Evolutionary conservation across 2,888 invertebrate species (phyloP).

Genomic region (Ceraclea dissimilis): DNA sequence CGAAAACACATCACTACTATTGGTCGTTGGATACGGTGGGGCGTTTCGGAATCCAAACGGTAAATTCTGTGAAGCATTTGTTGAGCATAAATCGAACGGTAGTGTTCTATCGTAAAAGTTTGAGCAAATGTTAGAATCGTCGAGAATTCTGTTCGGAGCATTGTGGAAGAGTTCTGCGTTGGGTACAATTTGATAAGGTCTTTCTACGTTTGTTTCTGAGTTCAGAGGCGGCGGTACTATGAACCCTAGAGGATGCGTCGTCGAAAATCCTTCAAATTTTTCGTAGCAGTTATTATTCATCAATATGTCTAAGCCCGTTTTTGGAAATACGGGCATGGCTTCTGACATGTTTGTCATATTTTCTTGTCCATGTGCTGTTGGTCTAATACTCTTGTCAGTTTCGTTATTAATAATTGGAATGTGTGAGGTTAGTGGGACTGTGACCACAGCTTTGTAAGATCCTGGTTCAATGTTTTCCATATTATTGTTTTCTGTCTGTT

Average conservation of each 20-base stretch:
- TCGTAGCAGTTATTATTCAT: constrained; percentile 31
- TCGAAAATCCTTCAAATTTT: constrained; percentile 31
- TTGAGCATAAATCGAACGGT: too few species aligned
- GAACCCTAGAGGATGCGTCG: constrained; percentile 31
- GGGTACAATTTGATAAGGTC: constrained; percentile 23
- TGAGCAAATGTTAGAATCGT: too few species aligned
- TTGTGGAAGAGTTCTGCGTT: constrained; percentile 14
- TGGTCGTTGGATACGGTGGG: too few species aligned
- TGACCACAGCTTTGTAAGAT: constrained; percentile 19
- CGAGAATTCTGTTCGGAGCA: not conserved
- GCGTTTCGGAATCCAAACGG: too few species aligned
- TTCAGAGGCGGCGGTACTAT: constrained; percentile 20
- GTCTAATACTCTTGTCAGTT: too few species aligned
- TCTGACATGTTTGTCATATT: constrained; percentile 10
- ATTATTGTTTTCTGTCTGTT: not conserved
- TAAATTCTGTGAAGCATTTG: too few species aligned
- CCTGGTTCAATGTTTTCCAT: constrained; percentile 2
- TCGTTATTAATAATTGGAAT: not conserved
- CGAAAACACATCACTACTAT: not conserved
- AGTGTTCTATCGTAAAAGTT: too few species aligned
- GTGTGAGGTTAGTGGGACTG: constrained; percentile 19
- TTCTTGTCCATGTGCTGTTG: not conserved
- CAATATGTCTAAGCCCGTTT: constrained; percentile 23
- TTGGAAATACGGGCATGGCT: constrained; percentile 25
- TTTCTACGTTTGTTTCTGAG: constrained; percentile 19